Evolutionary conservation across 2,797 vertebrate species (phyloP).

Genomic region (Onychomys torridus): DNA sequence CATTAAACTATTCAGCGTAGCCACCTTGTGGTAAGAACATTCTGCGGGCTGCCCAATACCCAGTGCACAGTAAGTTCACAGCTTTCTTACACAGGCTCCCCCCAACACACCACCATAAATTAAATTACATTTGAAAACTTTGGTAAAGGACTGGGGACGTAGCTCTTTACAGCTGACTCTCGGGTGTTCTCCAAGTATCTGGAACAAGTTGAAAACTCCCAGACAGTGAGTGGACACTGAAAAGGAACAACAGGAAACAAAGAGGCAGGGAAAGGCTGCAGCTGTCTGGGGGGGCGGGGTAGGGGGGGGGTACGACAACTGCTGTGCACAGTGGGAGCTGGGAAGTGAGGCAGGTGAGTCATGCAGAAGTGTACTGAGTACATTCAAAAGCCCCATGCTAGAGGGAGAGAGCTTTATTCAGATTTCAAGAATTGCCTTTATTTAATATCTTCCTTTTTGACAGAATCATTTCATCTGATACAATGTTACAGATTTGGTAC

Average conservation of each 20-base stretch:
- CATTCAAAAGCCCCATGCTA: not conserved
- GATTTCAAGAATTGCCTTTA: slow-evolving; percentile 28
- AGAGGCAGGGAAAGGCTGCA: not conserved
- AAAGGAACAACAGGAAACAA: not conserved
- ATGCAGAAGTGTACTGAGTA: not conserved
- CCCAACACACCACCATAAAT: not conserved
- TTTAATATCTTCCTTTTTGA: slow-evolving; percentile 52
- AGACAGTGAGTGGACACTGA: not conserved
- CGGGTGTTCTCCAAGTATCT: not conserved
- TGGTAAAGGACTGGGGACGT: not conserved
- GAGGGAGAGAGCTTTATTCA: not conserved
- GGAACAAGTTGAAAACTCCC: not conserved
- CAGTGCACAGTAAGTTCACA: not conserved
- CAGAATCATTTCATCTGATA: slow-evolving; percentile 49
- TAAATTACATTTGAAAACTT: not conserved
- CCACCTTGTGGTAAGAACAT: not conserved
- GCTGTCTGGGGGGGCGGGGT: not conserved
- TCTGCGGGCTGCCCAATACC: not conserved
- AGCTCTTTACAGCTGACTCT: not conserved
- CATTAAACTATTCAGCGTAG: not conserved
- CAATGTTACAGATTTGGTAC: slow-evolving; percentile 10
- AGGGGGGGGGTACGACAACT: too few relatives aligned
- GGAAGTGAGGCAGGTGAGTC: not conserved
- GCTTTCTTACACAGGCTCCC: not conserved
- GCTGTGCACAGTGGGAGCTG: not conserved